Percentiles rank a stretch among this genome's conserved stretches.
These are phyloP conservation scores for Listrodromus nycthemerus DNA, from an alignment of 2,888 invertebrate genomes.

Conservation along the genomic window DNA sequence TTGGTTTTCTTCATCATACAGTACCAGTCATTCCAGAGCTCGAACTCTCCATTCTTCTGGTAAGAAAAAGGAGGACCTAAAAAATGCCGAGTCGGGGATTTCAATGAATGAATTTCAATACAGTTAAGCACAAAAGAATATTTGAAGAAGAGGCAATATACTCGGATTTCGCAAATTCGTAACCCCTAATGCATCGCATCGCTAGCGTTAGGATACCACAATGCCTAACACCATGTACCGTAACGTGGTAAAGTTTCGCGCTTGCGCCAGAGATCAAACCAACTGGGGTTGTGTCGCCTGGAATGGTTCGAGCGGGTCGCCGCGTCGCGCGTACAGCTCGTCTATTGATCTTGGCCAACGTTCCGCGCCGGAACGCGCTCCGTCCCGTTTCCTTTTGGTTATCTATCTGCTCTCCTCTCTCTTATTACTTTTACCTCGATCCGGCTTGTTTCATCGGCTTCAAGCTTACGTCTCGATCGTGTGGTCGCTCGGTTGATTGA, in stretches of 20 bases:
- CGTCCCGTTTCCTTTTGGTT: slow-evolving; percentile 55
- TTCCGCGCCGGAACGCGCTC: slow-evolving; percentile 76
- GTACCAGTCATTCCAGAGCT: no score
- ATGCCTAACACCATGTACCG: slow-evolving; percentile 35
- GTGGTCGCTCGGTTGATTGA: slow-evolving; percentile 42
- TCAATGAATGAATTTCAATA: not conserved
- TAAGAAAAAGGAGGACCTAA: no score
- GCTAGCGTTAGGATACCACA: slow-evolving; percentile 5
- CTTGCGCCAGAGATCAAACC: slow-evolving; percentile 80
- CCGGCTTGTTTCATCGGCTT: slow-evolving; percentile 57
- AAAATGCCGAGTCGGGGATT: no score
- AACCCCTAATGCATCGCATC: slow-evolving; percentile 18
- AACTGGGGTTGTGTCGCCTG: slow-evolving; percentile 78
- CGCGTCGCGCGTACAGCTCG: slow-evolving; percentile 68
- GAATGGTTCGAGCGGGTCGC: slow-evolving; percentile 76
- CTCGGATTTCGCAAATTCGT: slow-evolving; percentile 24
- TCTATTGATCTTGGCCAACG: slow-evolving; percentile 82
- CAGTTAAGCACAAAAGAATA: slow-evolving; percentile 23
- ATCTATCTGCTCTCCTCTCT: slow-evolving; percentile 61
- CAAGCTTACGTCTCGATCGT: slow-evolving; percentile 52
- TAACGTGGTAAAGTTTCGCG: slow-evolving; percentile 70
- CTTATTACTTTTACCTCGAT: slow-evolving; percentile 44
- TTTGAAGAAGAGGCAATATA: slow-evolving; percentile 26
- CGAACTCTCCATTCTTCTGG: no score
- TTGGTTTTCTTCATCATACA: no score